Conservation (phyloP, 2,797 vertebrate species). For the Lates japonicus region DNA sequence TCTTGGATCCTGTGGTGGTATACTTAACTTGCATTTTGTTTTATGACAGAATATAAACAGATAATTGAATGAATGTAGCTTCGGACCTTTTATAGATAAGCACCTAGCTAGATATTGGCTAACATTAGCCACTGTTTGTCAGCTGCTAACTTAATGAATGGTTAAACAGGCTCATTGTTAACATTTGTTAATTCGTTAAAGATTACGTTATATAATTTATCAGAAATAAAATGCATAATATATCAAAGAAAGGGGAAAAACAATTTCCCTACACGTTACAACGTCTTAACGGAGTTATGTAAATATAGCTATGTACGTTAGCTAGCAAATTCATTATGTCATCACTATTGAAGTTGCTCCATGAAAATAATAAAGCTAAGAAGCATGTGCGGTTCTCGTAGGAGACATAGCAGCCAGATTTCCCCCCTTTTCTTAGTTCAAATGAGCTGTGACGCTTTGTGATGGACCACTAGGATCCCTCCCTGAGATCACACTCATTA, state of each 20-base stretch:
- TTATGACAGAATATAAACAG: background rate
- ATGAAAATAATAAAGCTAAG: background rate
- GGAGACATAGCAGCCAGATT: background rate
- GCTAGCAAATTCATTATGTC: background rate
- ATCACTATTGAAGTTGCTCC: background rate
- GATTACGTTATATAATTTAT: background rate
- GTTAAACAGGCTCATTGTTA: background rate
- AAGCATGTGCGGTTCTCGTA: constrained; percentile 12
- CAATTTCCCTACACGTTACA: background rate
- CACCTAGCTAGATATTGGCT: background rate
- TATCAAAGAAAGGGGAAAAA: background rate
- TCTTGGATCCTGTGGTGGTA: background rate
- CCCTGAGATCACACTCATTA: constrained; percentile 33
- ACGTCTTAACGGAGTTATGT: background rate
- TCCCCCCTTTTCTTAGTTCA: constrained; percentile 32
- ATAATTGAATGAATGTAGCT: background rate
- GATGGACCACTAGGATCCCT: constrained; percentile 43
- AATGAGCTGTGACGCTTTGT: constrained; percentile 62
- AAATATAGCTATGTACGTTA: background rate
- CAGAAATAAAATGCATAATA: background rate
- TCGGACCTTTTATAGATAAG: background rate
- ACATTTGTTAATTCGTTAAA: background rate
- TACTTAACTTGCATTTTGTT: background rate
- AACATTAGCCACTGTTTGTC: background rate
- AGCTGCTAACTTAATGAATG: background rate